Conservation (phyloP, 1,140 invertebrate genomes). For the Panulirus ornatus region DNA sequence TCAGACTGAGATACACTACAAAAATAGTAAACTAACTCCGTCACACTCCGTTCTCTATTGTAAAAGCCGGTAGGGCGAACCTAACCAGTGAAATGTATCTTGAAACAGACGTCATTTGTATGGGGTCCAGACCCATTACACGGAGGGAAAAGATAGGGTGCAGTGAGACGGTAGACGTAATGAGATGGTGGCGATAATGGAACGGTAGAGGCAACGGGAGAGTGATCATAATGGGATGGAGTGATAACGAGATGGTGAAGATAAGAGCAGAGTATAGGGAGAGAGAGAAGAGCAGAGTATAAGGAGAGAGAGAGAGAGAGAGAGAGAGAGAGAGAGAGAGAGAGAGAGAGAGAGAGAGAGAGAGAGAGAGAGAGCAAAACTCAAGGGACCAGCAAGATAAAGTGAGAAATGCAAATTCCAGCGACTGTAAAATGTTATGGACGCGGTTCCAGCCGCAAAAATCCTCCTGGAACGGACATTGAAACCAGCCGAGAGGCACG, state of each 20-base stretch:
- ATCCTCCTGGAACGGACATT: too few relatives aligned
- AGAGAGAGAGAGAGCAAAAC: not conserved
- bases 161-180: not conserved
- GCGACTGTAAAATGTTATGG: too few relatives aligned
- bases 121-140: too few relatives aligned
- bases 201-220: not conserved
- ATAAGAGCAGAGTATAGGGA: not conserved
- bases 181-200: not conserved
- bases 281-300: not conserved
- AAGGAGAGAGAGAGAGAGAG: conserved; percentile 8
- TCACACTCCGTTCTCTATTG: too few relatives aligned
- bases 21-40: too few relatives aligned
- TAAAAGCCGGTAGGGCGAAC: too few relatives aligned
- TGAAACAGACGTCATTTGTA: too few relatives aligned
- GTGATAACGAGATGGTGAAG: not conserved
- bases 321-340: conserved; percentile 24
- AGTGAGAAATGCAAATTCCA: not conserved
- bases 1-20: too few relatives aligned
- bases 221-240: not conserved
- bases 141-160: too few relatives aligned
- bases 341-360: conserved; percentile 10
- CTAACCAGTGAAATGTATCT: too few relatives aligned
- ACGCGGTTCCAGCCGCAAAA: too few relatives aligned
- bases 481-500: too few relatives aligned
- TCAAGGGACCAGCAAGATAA: conserved; percentile 5